These are phyloP conservation scores for Parazoanthus atlanticus DNA, from an alignment of 92 coral and sea anemone species.

Conservation along the genomic window DNA sequence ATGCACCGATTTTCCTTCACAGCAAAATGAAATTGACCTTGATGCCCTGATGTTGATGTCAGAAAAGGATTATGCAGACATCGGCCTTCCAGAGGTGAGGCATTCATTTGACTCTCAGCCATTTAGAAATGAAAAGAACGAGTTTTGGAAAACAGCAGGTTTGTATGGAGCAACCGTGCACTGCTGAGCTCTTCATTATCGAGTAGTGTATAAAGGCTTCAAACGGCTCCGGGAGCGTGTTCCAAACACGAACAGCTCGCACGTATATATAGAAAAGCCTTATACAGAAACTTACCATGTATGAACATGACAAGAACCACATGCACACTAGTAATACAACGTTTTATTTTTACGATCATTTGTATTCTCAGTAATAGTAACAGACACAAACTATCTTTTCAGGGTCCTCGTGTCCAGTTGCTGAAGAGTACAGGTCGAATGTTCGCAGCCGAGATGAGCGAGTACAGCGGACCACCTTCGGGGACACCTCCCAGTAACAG, in stretches of 20 bases:
- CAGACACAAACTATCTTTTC: background rate
- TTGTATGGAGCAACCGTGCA: too few relatives aligned
- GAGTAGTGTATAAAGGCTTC: too few relatives aligned
- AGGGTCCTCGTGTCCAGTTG: slow-evolving; percentile 46
- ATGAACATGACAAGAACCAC: too few relatives aligned
- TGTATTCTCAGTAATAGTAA: background rate
- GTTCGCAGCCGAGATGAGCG: slow-evolving; percentile 23
- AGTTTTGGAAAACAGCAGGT: too few relatives aligned
- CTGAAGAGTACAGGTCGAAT: slow-evolving; percentile 20
- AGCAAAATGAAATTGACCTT: slow-evolving; percentile 99
- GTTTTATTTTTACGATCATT: too few relatives aligned
- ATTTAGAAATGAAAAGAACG: background rate
- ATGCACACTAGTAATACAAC: too few relatives aligned
- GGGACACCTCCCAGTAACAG: slow-evolving; percentile 34
- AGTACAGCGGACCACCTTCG: slow-evolving; percentile 24
- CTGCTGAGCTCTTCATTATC: too few relatives aligned
- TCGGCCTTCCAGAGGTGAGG: slow-evolving; percentile 94
- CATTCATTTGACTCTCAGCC: background rate
- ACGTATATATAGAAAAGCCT: too few relatives aligned
- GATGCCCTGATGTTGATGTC: slow-evolving; percentile 98
- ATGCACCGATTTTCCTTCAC: background rate
- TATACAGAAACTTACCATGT: too few relatives aligned
- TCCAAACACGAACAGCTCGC: background rate
- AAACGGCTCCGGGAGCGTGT: background rate
- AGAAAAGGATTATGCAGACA: slow-evolving; percentile 98